Evolutionary conservation across 2,113 vertebrate species (phyloP), one percentile per base, ranked within the genome.

Genomic region (Gymnogyps californianus): DNA sequence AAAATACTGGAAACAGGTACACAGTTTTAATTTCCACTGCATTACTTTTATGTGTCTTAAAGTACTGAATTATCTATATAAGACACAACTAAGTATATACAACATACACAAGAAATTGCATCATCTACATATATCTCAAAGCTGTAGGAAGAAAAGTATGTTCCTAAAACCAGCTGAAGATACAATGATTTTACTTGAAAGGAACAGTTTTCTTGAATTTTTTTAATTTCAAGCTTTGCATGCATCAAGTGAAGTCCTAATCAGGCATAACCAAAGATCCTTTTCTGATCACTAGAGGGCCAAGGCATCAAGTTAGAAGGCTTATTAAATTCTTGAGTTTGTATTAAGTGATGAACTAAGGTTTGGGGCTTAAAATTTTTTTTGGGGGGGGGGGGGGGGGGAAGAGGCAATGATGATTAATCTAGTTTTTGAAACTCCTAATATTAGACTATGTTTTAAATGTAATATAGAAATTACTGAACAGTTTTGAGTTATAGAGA

Each of bases 171-270:
- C 32, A 46, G 10, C 4, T 15, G 38, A 74, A 69, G 4, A 10
- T 5, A 19, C 3, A 2, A 51, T 32, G 17, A 8, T 34, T 75
- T 71, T 32, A 44, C 11, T 57, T 13, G 6, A 62, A 54, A 70
- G 3, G 2, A 66, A 49, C 1, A 24, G 2, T 46, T 62, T 16
- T 13, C 21, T 16, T 26, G 2, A 21, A 0, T 44, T 52, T 36
- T 34, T 71, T 81, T 4, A 2, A 44, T 66, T 61, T 83, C 65
- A 49, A 46, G 15, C 3, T 77, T 46, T 22, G 9, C 20, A 38
- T 15, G 9, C 5, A 69, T 72, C 25, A 58, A 62, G 4, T 15
- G 10, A 85, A 75, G 15, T 22, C 6, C 42, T 75, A 61, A 52
- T 13, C 16, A 25, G 4, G 10, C 28, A 72, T 44, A 40, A 28